Evolutionary conservation across 2,888 invertebrate genomes (phyloP), one percentile per base, ranked within the genome.

Genomic region (Tanytarsus gracilentus): DNA sequence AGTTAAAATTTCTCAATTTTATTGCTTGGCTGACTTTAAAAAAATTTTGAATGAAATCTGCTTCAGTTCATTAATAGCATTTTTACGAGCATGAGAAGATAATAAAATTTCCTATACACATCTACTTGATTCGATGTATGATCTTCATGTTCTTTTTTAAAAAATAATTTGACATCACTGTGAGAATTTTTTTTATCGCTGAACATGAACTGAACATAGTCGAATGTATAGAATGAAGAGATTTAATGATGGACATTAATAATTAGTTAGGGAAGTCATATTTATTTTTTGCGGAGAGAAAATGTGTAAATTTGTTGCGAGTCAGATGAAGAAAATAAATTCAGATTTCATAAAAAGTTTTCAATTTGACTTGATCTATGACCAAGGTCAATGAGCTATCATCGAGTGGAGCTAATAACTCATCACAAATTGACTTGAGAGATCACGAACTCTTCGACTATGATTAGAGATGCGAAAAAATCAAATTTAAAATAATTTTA

Each of bases 231-330:
- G n/a, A 44, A 16, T 40, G 18, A 40, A 5, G 40, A 40, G 21
- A 44, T 44, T 4, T 44, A 53, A 36, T 53, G 53, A 53, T 53
- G 36, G 53, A 53, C 53, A 53, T 53, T 33, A 23, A 53, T 52
- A 29, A 25, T 49, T 30, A 23, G 36, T 36, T 21, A 36, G 36
- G 53, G 33, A 53, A 53, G 33, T 53, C 36, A 8, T 25, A 36
- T 36, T 51, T 23, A 18, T 44, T 44, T 18, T 23, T 36, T 4
- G 4, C 36, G 14, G 36, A 16, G n/a, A n/a, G 8, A 36, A 36
- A 36, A 36, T 36, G 9, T 8, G 5, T 44, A 23, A 18, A 23
- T 44, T 16, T 44, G 16, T 36, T 36, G 14, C 5, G 14, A 36
- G 16, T 14, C 14, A 36, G 36, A 36, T 14, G 36, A 14, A 7